These are phyloP conservation scores for Erebia aethiops DNA, from an alignment of 2,888 invertebrate genomes.

Conservation along the genomic window DNA sequence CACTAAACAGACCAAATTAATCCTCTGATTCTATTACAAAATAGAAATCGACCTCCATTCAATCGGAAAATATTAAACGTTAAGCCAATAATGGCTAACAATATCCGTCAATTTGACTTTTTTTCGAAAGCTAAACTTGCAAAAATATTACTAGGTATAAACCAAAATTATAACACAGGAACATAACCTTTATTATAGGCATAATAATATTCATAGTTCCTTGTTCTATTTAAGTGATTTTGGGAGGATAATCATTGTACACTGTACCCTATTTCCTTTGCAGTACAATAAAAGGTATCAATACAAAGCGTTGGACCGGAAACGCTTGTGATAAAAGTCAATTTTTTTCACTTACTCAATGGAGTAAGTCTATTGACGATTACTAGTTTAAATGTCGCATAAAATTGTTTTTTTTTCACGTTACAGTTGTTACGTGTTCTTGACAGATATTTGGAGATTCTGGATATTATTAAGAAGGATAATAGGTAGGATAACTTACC, in stretches of 20 bases:
- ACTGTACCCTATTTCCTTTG: slow-evolving; percentile 46
- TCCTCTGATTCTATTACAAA: slow-evolving; percentile 46
- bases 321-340: slow-evolving; percentile 52
- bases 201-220: neutral
- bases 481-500: neutral
- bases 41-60: slow-evolving; percentile 44
- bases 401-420: slow-evolving; percentile 41
- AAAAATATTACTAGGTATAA: slow-evolving; percentile 4
- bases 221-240: neutral
- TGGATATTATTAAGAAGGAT: slow-evolving; percentile 14
- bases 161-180: neutral
- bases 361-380: slow-evolving; percentile 50
- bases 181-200: neutral
- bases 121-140: slow-evolving; percentile 34
- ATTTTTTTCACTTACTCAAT: slow-evolving; percentile 48
- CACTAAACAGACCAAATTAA: slow-evolving; percentile 47
- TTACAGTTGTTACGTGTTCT: slow-evolving; percentile 34
- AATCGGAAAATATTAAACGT: slow-evolving; percentile 46
- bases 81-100: slow-evolving; percentile 36
- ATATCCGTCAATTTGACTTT: slow-evolving; percentile 42
- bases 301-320: slow-evolving; percentile 57
- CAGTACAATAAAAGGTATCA: slow-evolving; percentile 42
- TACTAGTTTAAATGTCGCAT: slow-evolving; percentile 54
- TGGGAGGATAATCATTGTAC: neutral
- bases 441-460: slow-evolving; percentile 32